A percentile compares a stretch with the other conserved stretches of the same genome.
Conservation (phyloP, 2,797 vertebrate species). For the Sebastes trivittatus region DNA sequence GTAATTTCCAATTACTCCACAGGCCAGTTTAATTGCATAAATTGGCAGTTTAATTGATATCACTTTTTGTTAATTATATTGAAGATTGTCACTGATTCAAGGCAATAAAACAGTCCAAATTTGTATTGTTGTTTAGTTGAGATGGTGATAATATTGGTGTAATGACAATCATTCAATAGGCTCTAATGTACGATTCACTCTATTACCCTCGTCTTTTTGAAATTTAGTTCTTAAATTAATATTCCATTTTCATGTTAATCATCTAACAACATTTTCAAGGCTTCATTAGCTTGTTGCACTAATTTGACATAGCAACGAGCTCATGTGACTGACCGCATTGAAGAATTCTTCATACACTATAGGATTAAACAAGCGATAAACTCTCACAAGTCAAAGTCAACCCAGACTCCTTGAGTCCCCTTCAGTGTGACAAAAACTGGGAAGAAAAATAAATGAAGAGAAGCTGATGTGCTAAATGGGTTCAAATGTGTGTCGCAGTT, state of each 20-base stretch:
- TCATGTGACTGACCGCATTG: constrained; percentile 39
- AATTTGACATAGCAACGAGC: constrained; percentile 54
- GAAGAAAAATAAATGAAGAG: constrained; percentile 76
- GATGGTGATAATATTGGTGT: constrained; percentile 58
- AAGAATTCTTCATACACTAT: constrained; percentile 20
- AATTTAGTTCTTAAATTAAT: constrained; percentile 67
- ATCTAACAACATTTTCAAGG: constrained; percentile 66
- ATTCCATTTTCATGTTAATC: constrained; percentile 68
- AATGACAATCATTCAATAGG: constrained; percentile 68
- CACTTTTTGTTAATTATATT: constrained; percentile 37
- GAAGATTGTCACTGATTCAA: constrained; percentile 42
- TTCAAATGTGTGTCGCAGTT: constrained; percentile 88
- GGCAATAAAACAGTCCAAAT: constrained; percentile 39
- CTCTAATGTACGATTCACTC: constrained; percentile 67
- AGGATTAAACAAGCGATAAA: constrained; percentile 20
- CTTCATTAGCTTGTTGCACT: constrained; percentile 67
- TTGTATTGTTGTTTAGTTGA: constrained; percentile 51
- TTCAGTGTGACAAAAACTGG: constrained; percentile 58
- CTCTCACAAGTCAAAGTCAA: constrained; percentile 46
- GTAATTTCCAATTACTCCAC: constrained; percentile 27
- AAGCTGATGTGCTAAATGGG: constrained; percentile 85
- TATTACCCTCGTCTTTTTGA: constrained; percentile 67
- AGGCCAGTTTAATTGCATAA: constrained; percentile 16
- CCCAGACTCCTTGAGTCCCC: constrained; percentile 51
- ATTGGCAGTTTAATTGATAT: constrained; percentile 42